Conservation (phyloP, 1,140 invertebrate genomes). For the Nautilus pompilius region DNA sequence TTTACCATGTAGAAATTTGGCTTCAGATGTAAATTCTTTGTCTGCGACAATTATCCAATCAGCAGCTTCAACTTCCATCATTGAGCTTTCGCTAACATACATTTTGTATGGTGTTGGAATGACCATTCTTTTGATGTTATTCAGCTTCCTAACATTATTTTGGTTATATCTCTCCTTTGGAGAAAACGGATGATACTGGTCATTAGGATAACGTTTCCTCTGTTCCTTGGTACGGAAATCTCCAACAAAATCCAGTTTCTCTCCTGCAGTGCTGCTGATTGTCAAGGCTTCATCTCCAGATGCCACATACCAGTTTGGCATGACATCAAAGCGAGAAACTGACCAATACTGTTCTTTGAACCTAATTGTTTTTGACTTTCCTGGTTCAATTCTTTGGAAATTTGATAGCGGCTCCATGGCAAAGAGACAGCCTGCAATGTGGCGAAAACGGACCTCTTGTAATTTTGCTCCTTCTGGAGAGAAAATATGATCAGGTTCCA, state of each 20-base stretch:
- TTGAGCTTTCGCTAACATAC: constrained; percentile 2
- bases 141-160: constrained; percentile 16
- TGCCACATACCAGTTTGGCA: constrained; percentile 37
- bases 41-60: constrained; percentile 16
- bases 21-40: constrained; percentile 13
- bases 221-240: constrained; percentile 25
- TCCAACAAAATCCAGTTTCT: constrained; percentile 34
- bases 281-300: constrained; percentile 21
- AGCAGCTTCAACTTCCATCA: constrained; percentile 6
- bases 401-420: constrained; percentile 23
- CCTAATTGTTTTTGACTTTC: constrained; percentile 20
- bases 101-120: constrained; percentile 25
- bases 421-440: constrained; percentile 40
- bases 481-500: constrained; percentile 29
- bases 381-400: constrained; percentile 25
- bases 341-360: constrained; percentile 36
- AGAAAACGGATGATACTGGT: constrained; percentile 35
- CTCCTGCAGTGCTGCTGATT: constrained; percentile 31
- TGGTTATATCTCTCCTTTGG: constrained; percentile 27
- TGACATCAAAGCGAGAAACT: constrained; percentile 27
- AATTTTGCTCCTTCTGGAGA: constrained; percentile 13
- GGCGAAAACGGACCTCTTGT: constrained; percentile 24
- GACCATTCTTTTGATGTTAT: constrained; percentile 13
- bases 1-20: constrained; percentile 20
- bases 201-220: constrained; percentile 37